Conservation (phyloP, 2,113 vertebrate genomes). For the Dendropsophus ebraccatus region DNA sequence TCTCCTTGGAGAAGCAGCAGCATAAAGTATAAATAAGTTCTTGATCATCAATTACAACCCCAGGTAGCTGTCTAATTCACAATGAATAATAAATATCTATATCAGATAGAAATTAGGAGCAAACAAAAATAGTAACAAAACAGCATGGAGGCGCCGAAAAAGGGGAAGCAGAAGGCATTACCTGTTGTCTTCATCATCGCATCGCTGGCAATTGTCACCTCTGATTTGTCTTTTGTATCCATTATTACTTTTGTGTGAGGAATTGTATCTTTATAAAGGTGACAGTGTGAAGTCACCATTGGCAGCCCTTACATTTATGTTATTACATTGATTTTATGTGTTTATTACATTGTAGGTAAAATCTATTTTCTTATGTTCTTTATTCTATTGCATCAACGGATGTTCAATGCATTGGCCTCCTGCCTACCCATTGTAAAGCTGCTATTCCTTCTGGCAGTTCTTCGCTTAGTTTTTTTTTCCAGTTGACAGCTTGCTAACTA, state of each 20-base stretch:
- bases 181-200: not conserved
- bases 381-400: not conserved
- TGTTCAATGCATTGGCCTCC: not conserved
- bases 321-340: not conserved
- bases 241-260: not conserved
- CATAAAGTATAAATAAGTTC: not conserved
- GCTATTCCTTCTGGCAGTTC: not conserved
- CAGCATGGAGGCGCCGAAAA: not conserved
- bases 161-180: not conserved
- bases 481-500: not conserved
- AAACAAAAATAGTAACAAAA: conserved; percentile 29
- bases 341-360: not conserved
- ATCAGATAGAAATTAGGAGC: conserved; percentile 28
- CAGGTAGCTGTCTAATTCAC: conserved; percentile 12
- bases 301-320: not conserved
- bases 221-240: not conserved
- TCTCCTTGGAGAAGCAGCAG: not conserved
- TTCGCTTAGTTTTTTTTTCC: not conserved
- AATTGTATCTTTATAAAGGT: not conserved
- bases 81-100: conserved; percentile 29
- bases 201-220: not conserved
- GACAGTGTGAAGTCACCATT: not conserved
- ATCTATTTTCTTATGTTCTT: not conserved
- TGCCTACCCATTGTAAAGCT: not conserved
- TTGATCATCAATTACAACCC: conserved; percentile 10